Conservation (phyloP, 2,113 vertebrate genomes). For the Rhea pennata region DNA sequence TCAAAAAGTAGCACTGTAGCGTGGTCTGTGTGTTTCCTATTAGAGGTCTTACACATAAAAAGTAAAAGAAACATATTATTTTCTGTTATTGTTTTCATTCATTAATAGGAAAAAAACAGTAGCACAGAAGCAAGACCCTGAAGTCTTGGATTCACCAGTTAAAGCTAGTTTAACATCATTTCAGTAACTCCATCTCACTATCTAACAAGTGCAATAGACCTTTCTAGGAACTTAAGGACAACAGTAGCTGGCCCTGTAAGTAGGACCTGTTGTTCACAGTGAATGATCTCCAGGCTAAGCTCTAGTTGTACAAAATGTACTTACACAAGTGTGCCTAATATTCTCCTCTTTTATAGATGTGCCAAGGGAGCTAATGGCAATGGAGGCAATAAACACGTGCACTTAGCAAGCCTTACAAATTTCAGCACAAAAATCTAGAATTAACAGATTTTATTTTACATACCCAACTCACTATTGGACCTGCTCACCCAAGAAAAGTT, state of each 20-base stretch:
- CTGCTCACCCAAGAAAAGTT: not conserved
- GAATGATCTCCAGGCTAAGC: not conserved
- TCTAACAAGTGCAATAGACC: not conserved
- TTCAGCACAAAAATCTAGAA: not conserved
- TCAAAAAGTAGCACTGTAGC: not conserved
- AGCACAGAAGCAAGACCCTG: not conserved
- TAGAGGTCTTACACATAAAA: slow-evolving; percentile 10
- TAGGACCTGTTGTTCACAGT: not conserved
- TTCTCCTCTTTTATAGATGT: not conserved
- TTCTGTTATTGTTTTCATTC: slow-evolving; percentile 1
- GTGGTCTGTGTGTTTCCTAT: not conserved
- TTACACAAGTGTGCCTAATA: not conserved
- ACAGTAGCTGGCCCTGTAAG: not conserved
- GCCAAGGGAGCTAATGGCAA: not conserved
- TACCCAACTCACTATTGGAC: not conserved
- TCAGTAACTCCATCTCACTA: not conserved
- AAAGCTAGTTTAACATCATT: not conserved
- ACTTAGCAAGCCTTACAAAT: not conserved
- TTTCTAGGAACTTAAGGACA: slow-evolving; percentile 3
- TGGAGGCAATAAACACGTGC: not conserved
- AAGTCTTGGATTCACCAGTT: slow-evolving; percentile 21
- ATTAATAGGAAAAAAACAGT: not conserved
- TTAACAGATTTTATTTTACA: not conserved
- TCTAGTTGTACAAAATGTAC: not conserved
- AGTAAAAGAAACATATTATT: not conserved